Evolutionary conservation across 2,797 vertebrate species (phyloP).

Genomic region (Acridotheres tristis): DNA sequence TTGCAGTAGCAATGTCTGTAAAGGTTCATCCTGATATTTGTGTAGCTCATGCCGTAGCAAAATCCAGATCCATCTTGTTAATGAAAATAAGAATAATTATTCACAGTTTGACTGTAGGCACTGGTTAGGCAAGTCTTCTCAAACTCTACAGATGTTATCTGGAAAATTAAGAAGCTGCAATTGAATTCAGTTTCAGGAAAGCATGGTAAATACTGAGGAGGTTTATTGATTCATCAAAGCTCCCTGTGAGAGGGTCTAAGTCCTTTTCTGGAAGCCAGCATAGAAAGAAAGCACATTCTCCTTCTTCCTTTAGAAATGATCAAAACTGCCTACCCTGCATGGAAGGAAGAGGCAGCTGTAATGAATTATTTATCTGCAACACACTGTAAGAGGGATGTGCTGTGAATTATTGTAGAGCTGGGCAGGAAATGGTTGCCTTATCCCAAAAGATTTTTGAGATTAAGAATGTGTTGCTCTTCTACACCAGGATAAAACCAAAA

Average conservation of each 20-base stretch:
- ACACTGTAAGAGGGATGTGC: slow-evolving; percentile 6
- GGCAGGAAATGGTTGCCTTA: slow-evolving; percentile 15
- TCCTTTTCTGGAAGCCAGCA: neutral
- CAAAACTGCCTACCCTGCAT: neutral
- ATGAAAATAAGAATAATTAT: slow-evolving; percentile 36
- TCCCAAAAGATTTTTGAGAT: slow-evolving; percentile 37
- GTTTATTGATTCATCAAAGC: slow-evolving; percentile 26
- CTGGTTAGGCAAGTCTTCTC: slow-evolving; percentile 49
- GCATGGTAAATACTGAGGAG: slow-evolving; percentile 21
- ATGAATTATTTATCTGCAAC: slow-evolving; percentile 43
- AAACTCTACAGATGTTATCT: slow-evolving; percentile 58
- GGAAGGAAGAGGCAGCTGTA: neutral
- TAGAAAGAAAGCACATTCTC: slow-evolving; percentile 10
- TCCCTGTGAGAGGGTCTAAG: slow-evolving; percentile 11
- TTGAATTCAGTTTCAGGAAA: slow-evolving; percentile 39
- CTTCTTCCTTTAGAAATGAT: slow-evolving; percentile 17
- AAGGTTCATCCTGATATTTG: neutral
- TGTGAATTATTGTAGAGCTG: slow-evolving; percentile 33
- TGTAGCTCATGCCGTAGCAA: neutral
- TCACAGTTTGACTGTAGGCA: slow-evolving; percentile 37
- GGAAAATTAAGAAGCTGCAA: slow-evolving; percentile 31
- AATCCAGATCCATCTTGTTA: slow-evolving; percentile 23
- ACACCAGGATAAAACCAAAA: neutral
- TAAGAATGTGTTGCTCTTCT: neutral
- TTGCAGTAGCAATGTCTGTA: neutral